These are phyloP conservation scores for Pocota personata DNA, from an alignment of 2,888 invertebrate species.

Conservation along the genomic window DNA sequence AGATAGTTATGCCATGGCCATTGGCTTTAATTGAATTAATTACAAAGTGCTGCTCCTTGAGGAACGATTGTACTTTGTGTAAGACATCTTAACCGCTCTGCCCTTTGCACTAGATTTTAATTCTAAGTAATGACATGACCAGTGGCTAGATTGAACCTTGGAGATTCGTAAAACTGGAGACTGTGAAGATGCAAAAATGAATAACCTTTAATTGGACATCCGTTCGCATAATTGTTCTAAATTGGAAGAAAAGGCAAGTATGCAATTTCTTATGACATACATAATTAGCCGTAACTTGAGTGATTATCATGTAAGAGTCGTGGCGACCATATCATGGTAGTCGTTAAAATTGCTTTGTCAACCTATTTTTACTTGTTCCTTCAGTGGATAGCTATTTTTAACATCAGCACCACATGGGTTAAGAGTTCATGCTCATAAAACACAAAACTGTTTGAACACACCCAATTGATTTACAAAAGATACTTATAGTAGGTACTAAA, in stretches of 20 bases:
- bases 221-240: conserved; percentile 55
- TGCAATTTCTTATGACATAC: conserved; percentile 26
- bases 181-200: conserved; percentile 50
- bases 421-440: conserved; percentile 54
- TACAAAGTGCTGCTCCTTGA: conserved; percentile 9
- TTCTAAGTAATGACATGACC: conserved; percentile 7
- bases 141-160: conserved; percentile 9
- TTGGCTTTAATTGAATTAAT: conserved; percentile 52
- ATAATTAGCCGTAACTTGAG: conserved; percentile 45
- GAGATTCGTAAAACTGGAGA: neutral
- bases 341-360: neutral
- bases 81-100: conserved; percentile 18
- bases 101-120: conserved; percentile 43
- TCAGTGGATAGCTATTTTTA: conserved; percentile 16
- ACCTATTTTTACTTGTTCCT: neutral
- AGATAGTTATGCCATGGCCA: neutral
- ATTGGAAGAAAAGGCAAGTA: conserved; percentile 31
- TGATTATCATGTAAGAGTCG: no score
- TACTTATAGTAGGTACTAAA: conserved; percentile 7
- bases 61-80: neutral
- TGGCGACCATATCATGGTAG: no score
- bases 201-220: conserved; percentile 66
- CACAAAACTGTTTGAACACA: conserved; percentile 31
- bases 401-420: conserved; percentile 17
- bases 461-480: conserved; percentile 66